These are phyloP conservation scores for Ctenochaetus hawaiiensis DNA, from an alignment of 2,797 vertebrate genomes.

Conservation along the genomic window DNA sequence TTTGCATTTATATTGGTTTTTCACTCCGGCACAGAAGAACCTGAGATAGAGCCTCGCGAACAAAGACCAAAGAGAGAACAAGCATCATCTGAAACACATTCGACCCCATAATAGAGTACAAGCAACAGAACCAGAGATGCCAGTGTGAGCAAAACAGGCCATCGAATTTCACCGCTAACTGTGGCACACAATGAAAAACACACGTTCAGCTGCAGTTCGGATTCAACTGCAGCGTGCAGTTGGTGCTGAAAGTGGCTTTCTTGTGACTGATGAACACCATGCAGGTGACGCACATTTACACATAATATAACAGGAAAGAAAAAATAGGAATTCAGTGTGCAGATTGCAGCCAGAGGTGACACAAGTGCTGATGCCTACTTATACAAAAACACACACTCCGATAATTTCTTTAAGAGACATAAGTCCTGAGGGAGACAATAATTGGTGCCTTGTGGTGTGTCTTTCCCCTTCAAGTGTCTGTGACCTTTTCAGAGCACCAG, in stretches of 20 bases:
- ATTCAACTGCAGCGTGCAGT: slow-evolving; percentile 43
- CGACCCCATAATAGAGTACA: slow-evolving; percentile 80
- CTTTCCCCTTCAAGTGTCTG: slow-evolving; percentile 67
- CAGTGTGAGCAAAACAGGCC: slow-evolving; percentile 73
- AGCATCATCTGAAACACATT: slow-evolving; percentile 81
- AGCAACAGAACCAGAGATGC: slow-evolving; percentile 66
- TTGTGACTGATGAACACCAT: slow-evolving; percentile 53
- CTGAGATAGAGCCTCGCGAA: slow-evolving; percentile 79
- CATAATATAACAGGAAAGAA: slow-evolving; percentile 6
- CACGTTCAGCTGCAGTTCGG: slow-evolving; percentile 58
- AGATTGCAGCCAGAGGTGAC: slow-evolving; percentile 48
- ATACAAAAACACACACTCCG: slow-evolving; percentile 45
- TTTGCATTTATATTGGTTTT: slow-evolving; percentile 92
- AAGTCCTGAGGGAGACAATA: slow-evolving; percentile 55
- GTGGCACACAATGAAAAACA: slow-evolving; percentile 53
- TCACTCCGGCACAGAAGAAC: slow-evolving; percentile 74
- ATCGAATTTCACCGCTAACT: slow-evolving; percentile 56
- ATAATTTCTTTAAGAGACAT: slow-evolving; percentile 66
- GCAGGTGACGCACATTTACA: slow-evolving; percentile 54
- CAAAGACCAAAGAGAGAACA: slow-evolving; percentile 81
- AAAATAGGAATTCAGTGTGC: slow-evolving; percentile 22
- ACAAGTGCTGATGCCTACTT: slow-evolving; percentile 49
- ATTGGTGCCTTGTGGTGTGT: slow-evolving; percentile 63
- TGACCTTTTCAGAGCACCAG: slow-evolving; percentile 77
- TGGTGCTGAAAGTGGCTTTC: slow-evolving; percentile 57